Evolutionary conservation across 2,888 invertebrate species (phyloP).

Genomic region (Girardia tigrina): DNA sequence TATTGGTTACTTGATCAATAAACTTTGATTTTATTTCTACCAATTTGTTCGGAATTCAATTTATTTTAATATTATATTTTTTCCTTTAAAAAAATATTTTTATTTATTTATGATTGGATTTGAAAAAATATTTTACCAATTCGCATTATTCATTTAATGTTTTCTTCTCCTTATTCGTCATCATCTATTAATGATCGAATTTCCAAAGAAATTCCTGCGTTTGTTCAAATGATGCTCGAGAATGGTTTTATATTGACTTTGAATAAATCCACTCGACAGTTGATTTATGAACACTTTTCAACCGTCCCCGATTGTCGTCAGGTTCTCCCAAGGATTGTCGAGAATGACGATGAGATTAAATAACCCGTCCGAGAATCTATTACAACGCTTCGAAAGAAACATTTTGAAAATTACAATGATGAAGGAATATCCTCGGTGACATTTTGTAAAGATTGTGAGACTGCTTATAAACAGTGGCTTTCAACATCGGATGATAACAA

Average conservation of each 20-base stretch:
- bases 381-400: background rate
- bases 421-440: background rate
- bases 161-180: too few species aligned
- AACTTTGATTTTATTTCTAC: too few species aligned
- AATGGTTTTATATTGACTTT: background rate
- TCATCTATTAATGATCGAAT: too few species aligned
- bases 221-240: background rate
- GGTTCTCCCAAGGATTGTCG: background rate
- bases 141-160: background rate
- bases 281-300: background rate
- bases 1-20: too few species aligned
- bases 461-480: too few species aligned
- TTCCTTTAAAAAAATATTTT: too few species aligned
- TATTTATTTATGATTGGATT: too few species aligned
- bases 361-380: background rate
- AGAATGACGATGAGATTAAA: background rate
- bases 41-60: too few species aligned
- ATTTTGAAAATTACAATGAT: background rate
- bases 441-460: constrained; percentile 17
- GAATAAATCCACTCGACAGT: background rate
- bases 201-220: background rate
- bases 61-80: too few species aligned
- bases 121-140: too few species aligned
- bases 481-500: too few species aligned
- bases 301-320: background rate